Conservation (phyloP, 2,113 vertebrate species). For the Tachysurus vachellii region DNA sequence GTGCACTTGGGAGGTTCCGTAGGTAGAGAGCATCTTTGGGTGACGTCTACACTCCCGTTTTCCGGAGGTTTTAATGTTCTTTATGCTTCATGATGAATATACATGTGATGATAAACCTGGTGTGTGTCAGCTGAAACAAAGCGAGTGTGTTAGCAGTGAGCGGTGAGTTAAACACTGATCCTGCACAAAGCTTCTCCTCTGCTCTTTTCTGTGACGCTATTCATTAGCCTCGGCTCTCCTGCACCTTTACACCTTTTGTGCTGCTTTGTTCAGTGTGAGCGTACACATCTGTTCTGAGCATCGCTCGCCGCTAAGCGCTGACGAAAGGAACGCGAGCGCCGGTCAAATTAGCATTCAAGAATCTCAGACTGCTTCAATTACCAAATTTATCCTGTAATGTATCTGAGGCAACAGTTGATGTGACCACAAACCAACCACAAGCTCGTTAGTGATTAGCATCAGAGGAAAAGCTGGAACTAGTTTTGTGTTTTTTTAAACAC, state of each 20-base stretch:
- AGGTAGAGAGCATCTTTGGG: background rate
- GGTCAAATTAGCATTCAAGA: slow-evolving; percentile 34
- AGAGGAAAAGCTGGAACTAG: background rate
- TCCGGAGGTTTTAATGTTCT: background rate
- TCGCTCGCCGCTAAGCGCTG: slow-evolving; percentile 25
- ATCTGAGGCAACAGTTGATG: slow-evolving; percentile 24
- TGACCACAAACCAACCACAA: background rate
- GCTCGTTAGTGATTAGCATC: background rate
- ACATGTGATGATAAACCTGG: background rate
- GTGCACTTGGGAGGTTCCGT: background rate
- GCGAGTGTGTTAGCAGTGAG: background rate
- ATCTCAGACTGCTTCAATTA: slow-evolving; percentile 16
- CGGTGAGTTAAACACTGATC: background rate
- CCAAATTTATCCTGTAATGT: slow-evolving; percentile 35
- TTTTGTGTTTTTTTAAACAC: too few relatives aligned
- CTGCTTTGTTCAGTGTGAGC: background rate
- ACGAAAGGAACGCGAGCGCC: slow-evolving; percentile 15
- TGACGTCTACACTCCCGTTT: background rate
- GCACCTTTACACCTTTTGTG: slow-evolving; percentile 20
- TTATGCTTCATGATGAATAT: background rate
- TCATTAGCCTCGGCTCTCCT: slow-evolving; percentile 9
- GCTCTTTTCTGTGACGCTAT: slow-evolving; percentile 37
- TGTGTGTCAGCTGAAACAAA: background rate
- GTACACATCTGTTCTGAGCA: background rate
- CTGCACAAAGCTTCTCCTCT: background rate